These are phyloP conservation scores for Pogonocherus hispidulus DNA, from an alignment of 2,888 invertebrate genomes.

Conservation along the genomic window DNA sequence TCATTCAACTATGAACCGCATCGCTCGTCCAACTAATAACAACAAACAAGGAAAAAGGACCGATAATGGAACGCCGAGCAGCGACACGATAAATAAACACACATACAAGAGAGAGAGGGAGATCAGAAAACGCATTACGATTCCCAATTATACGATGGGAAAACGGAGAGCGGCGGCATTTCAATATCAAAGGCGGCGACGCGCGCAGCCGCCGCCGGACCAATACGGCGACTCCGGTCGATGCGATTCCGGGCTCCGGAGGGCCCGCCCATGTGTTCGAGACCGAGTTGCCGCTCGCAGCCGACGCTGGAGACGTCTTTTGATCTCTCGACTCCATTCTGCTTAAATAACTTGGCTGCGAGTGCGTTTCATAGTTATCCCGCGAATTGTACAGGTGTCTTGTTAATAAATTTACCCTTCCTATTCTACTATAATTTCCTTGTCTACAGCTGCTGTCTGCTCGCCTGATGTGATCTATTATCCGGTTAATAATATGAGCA, in stretches of 20 bases:
- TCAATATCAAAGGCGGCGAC: constrained; percentile 63
- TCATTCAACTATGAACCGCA: not conserved
- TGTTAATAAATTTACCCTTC: too few species aligned
- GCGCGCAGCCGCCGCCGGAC: constrained; percentile 36
- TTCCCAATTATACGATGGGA: constrained; percentile 61
- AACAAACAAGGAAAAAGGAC: not conserved
- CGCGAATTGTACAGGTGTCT: too few species aligned
- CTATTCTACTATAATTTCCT: too few species aligned
- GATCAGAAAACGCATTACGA: constrained; percentile 59
- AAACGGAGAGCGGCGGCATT: constrained; percentile 61
- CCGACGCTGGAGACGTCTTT: constrained; percentile 34
- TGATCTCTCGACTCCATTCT: constrained; percentile 57
- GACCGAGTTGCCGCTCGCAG: constrained; percentile 63
- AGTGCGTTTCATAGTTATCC: too few species aligned
- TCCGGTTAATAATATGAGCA: too few species aligned
- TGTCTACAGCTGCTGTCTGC: too few species aligned
- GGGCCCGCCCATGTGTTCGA: constrained; percentile 66
- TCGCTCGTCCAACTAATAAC: not conserved
- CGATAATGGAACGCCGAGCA: constrained; percentile 42
- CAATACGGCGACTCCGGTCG: constrained; percentile 58
- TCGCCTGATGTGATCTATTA: too few species aligned
- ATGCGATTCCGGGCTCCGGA: constrained; percentile 68
- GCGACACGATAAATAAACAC: constrained; percentile 48
- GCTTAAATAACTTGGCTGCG: constrained; percentile 56
- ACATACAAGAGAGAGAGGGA: constrained; percentile 4